Percentiles rank a stretch among this genome's conserved stretches.
These are phyloP conservation scores for Aplocera efformata DNA, from an alignment of 2,888 invertebrate species.

Conservation along the genomic window DNA sequence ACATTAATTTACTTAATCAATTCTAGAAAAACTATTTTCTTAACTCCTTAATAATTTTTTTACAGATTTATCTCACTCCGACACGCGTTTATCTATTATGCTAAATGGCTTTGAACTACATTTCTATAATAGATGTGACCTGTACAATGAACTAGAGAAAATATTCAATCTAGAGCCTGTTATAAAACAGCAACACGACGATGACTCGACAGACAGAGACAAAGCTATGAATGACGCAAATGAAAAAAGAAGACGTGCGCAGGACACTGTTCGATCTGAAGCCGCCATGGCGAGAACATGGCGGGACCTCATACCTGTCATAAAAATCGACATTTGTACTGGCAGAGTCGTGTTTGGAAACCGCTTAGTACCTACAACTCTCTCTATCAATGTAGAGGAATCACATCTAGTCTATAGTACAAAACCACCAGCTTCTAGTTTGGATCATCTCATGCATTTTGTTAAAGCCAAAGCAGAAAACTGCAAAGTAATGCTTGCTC, in stretches of 20 bases:
- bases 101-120: slow-evolving; percentile 97
- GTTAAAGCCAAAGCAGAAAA: slow-evolving; percentile 97
- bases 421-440: slow-evolving; percentile 94
- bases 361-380: slow-evolving; percentile 94
- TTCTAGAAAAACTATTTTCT: neutral
- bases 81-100: slow-evolving; percentile 93
- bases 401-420: slow-evolving; percentile 97
- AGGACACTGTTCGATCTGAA: slow-evolving; percentile 83
- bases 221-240: slow-evolving; percentile 83
- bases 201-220: slow-evolving; percentile 75
- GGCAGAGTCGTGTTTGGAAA: slow-evolving; percentile 97
- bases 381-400: slow-evolving; percentile 95
- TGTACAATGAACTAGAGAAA: slow-evolving; percentile 93
- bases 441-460: slow-evolving; percentile 98
- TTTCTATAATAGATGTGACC: slow-evolving; percentile 94
- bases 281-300: slow-evolving; percentile 94
- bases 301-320: slow-evolving; percentile 97
- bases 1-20: neutral
- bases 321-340: slow-evolving; percentile 95
- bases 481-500: slow-evolving; percentile 96
- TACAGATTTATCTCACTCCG: slow-evolving; percentile 96
- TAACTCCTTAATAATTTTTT: slow-evolving; percentile 29
- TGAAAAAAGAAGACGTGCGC: slow-evolving; percentile 75
- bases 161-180: slow-evolving; percentile 91
- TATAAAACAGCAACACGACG: slow-evolving; percentile 84